A percentile compares a stretch with the other conserved stretches of the same genome.
These are phyloP conservation scores for Crotalus horridus DNA, from an alignment of 2,113 vertebrate genomes.

Conservation along the genomic window DNA sequence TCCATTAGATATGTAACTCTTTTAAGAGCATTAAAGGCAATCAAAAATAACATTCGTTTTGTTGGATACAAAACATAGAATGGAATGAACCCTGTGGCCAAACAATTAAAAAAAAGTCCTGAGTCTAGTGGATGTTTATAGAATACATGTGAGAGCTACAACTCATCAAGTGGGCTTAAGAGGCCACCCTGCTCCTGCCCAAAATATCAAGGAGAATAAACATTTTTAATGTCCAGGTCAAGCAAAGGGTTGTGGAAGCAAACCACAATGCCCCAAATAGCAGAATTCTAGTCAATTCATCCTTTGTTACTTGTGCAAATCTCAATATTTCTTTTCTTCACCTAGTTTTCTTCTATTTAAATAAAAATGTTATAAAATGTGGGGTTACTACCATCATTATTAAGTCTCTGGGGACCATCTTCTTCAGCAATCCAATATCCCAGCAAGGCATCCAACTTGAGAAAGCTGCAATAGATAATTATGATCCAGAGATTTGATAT, in stretches of 20 bases:
- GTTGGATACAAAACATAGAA: background rate
- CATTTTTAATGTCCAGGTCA: background rate
- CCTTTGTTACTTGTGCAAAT: conserved; percentile 1
- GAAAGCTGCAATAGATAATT: background rate
- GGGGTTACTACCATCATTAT: background rate
- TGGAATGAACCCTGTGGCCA: background rate
- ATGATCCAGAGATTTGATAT: background rate
- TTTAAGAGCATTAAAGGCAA: conserved; percentile 48
- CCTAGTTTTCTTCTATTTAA: background rate
- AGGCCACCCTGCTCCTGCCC: conserved; percentile 20
- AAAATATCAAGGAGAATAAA: conserved; percentile 24
- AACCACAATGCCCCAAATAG: conserved; percentile 2
- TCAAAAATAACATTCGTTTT: conserved; percentile 40
- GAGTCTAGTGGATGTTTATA: conserved; percentile 28
- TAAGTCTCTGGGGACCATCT: background rate
- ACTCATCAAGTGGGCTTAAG: conserved; percentile 14
- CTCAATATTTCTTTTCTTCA: background rate
- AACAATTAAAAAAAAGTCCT: background rate
- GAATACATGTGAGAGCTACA: conserved; percentile 20
- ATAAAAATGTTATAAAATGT: background rate
- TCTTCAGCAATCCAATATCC: background rate
- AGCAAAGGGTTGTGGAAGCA: conserved; percentile 9
- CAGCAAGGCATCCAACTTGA: background rate
- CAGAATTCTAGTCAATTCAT: background rate
- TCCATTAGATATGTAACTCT: conserved; percentile 33